Percentiles rank a stretch among this genome's conserved stretches.
Evolutionary conservation across 2,888 invertebrate genomes (phyloP).

Genomic region (Cheilosia vulpina): DNA sequence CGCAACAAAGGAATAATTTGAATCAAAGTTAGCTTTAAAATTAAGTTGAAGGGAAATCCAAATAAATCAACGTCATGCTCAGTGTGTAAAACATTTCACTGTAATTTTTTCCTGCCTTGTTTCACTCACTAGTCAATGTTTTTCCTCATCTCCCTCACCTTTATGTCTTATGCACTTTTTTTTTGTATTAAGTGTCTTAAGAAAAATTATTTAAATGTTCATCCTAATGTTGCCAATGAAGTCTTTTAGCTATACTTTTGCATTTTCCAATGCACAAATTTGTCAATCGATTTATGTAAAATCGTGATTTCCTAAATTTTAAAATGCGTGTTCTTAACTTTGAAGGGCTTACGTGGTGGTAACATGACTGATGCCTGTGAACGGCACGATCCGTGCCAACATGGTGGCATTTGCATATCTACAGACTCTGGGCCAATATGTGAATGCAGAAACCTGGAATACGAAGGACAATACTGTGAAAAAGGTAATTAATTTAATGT

Average conservation of each 20-base stretch:
- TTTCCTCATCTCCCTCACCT: too few relatives aligned
- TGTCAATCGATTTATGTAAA: background rate
- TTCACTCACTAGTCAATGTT: too few relatives aligned
- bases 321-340: background rate
- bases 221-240: background rate
- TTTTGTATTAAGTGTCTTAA: too few relatives aligned
- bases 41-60: too few relatives aligned
- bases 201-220: background rate
- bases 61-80: too few relatives aligned
- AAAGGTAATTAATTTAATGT: conserved; percentile 87
- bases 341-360: conserved; percentile 81
- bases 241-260: background rate
- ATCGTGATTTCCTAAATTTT: background rate
- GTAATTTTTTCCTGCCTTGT: too few relatives aligned
- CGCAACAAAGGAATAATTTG: too few relatives aligned
- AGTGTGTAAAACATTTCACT: too few relatives aligned
- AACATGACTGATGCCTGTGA: conserved; percentile 94
- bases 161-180: too few relatives aligned
- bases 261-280: background rate
- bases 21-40: too few relatives aligned
- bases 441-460: conserved; percentile 96
- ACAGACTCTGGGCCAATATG: conserved; percentile 97
- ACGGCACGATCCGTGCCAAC: conserved; percentile 95
- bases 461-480: conserved; percentile 96
- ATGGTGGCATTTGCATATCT: conserved; percentile 97